Conservation (phyloP, 2,888 invertebrate species). For the Drosophila mayaguana region DNA sequence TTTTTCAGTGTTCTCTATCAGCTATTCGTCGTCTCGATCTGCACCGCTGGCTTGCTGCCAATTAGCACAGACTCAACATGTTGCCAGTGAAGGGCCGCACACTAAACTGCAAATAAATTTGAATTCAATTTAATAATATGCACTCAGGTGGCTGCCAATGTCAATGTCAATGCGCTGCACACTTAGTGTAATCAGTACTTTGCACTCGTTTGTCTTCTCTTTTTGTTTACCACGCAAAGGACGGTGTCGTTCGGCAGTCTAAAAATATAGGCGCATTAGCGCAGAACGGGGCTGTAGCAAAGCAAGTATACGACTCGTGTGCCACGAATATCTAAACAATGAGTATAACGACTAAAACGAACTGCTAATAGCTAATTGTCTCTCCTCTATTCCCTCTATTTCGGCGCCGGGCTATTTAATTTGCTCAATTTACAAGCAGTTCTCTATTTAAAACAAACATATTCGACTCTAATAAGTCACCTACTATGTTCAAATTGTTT, state of each 20-base stretch:
- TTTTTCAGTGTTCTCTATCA: conserved; percentile 2
- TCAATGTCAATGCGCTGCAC: conserved; percentile 33
- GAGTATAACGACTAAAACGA: not conserved
- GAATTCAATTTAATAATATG: conserved; percentile 43
- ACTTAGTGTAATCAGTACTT: not conserved
- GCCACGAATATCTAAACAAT: not conserved
- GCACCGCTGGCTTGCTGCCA: conserved; percentile 55
- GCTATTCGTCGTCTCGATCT: not conserved
- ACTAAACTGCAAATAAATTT: conserved; percentile 54
- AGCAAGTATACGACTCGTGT: conserved; percentile 53
- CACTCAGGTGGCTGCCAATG: conserved; percentile 35
- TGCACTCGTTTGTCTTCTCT: not conserved
- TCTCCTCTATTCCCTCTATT: not conserved
- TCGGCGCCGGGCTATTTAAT: not conserved
- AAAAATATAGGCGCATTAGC: conserved; percentile 39
- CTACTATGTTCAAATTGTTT: not conserved
- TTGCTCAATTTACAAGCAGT: not conserved
- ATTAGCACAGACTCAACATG: conserved; percentile 60
- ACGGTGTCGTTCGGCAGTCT: conserved; percentile 22
- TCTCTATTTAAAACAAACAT: not conserved
- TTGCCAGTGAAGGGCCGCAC: conserved; percentile 42
- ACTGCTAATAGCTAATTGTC: not conserved
- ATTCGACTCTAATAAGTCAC: not conserved
- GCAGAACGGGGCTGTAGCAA: conserved; percentile 15
- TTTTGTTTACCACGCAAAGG: conserved; percentile 19